Percentiles rank a stretch among this genome's conserved stretches.
These are phyloP conservation scores for Micromussa lordhowensis DNA, from an alignment of 92 coral and sea anemone genomes.

Conservation along the genomic window DNA sequence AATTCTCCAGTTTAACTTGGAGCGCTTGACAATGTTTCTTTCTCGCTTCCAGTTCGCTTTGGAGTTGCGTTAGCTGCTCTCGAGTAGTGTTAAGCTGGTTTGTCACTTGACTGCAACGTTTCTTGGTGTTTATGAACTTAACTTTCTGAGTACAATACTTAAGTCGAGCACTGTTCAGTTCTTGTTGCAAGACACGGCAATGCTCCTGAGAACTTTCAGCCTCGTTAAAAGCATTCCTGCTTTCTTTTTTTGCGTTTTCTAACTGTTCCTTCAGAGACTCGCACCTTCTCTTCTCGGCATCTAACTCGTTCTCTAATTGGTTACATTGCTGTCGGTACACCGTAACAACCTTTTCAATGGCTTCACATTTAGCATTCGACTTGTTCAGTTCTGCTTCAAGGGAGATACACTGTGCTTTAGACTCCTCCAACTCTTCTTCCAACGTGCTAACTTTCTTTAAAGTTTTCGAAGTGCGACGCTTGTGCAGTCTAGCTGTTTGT, in stretches of 20 bases:
- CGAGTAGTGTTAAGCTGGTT: conserved; percentile 76
- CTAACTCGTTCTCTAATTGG: conserved; percentile 84
- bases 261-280: conserved; percentile 78
- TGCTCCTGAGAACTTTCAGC: conserved; percentile 81
- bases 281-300: conserved; percentile 76
- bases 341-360: conserved; percentile 80
- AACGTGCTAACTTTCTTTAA: conserved; percentile 62
- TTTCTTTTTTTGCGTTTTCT: conserved; percentile 73
- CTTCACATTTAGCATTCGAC: conserved; percentile 79
- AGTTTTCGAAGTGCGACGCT: conserved; percentile 57
- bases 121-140: conserved; percentile 88
- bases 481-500: conserved; percentile 43
- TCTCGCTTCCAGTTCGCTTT: conserved; percentile 81
- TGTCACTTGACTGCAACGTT: conserved; percentile 78
- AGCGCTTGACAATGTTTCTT: conserved; percentile 84
- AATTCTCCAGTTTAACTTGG: conserved; percentile 80
- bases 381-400: conserved; percentile 79
- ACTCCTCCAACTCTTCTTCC: conserved; percentile 78
- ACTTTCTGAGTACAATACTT: conserved; percentile 95
- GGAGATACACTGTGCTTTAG: conserved; percentile 74
- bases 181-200: conserved; percentile 88
- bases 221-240: conserved; percentile 55
- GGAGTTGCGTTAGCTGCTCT: conserved; percentile 75
- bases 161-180: conserved; percentile 88
- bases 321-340: conserved; percentile 85